These are phyloP conservation scores for Periphyllus acericola DNA, from an alignment of 2,888 invertebrate genomes.

Conservation along the genomic window DNA sequence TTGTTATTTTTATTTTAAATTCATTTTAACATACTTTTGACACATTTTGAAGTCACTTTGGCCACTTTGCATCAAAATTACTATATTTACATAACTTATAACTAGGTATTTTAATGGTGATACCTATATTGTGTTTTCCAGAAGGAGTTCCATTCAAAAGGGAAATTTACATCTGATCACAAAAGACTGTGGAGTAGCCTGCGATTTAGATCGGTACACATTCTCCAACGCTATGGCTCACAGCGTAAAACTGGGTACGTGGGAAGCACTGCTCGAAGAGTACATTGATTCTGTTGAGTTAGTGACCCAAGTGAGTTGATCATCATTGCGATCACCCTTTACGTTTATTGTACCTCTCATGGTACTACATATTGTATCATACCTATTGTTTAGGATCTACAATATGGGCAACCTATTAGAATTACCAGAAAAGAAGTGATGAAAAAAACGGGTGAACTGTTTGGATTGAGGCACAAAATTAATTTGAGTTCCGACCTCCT, in stretches of 20 bases:
- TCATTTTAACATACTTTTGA: too few relatives aligned
- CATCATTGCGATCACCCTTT: not conserved
- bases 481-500: conserved; percentile 93
- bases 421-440: conserved; percentile 79
- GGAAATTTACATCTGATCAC: conserved; percentile 71
- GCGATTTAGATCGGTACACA: conserved; percentile 83
- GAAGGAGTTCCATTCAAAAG: conserved; percentile 68
- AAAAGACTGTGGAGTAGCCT: conserved; percentile 71
- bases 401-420: conserved; percentile 77
- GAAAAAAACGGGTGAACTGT: conserved; percentile 86
- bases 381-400: conserved; percentile 72
- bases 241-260: conserved; percentile 92
- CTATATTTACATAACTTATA: too few relatives aligned
- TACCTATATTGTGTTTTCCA: conserved; percentile 65
- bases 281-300: conserved; percentile 86
- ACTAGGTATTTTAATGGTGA: too few relatives aligned
- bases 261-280: conserved; percentile 87
- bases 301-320: conserved; percentile 73
- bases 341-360: not conserved
- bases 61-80: too few relatives aligned
- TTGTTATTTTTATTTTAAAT: too few relatives aligned
- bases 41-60: too few relatives aligned
- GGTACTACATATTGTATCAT: conserved; percentile 54
- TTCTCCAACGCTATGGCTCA: conserved; percentile 94
- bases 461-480: conserved; percentile 86